Percentiles rank a stretch among this genome's conserved stretches.
These are phyloP conservation scores for Hemaris fuciformis DNA, from an alignment of 2,888 invertebrate species.

Conservation along the genomic window DNA sequence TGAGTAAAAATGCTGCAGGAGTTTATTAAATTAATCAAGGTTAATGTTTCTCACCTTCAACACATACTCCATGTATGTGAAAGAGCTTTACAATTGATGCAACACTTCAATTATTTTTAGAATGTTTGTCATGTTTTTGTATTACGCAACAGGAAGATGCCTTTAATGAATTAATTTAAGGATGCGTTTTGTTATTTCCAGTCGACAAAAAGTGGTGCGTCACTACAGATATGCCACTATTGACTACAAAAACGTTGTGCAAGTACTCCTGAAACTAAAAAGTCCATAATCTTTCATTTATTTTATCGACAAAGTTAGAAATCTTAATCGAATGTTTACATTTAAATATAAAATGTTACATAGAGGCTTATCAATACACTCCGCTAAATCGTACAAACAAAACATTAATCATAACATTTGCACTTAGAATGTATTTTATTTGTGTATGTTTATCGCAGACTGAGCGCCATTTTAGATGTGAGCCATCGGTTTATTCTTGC, in stretches of 20 bases:
- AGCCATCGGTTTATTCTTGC: constrained; percentile 15
- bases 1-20: constrained; percentile 2
- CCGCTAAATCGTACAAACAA: background rate
- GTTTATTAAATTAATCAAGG: constrained; percentile 2
- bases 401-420: constrained; percentile 3
- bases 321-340: background rate
- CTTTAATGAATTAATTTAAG: background rate
- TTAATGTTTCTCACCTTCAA: constrained; percentile 6
- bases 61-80: background rate
- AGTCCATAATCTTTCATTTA: no score
- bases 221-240: no score
- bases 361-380: background rate
- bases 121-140: background rate
- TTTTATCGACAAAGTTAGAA: no score
- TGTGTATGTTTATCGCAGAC: background rate
- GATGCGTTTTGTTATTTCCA: background rate
- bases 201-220: no score
- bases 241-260: no score
- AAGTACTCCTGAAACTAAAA: no score
- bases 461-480: constrained; percentile 12
- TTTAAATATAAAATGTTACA: background rate
- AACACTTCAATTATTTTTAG: constrained; percentile 1
- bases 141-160: background rate
- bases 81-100: background rate
- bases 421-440: constrained; percentile 6